Conservation (phyloP, 2,113 vertebrate genomes). For the Ceuthmochares aereus region DNA sequence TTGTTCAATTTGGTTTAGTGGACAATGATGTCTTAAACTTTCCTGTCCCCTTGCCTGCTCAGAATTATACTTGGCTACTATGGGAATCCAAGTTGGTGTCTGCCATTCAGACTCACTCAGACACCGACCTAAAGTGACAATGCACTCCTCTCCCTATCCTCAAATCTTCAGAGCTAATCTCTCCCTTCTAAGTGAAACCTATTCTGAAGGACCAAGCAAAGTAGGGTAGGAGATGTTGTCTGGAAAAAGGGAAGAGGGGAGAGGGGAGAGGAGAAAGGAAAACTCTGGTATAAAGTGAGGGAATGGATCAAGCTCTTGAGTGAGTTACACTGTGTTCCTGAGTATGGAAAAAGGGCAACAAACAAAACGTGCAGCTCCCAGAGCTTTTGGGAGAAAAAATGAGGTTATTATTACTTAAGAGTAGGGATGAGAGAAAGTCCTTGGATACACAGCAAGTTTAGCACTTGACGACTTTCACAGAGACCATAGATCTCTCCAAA, state of each 20-base stretch:
- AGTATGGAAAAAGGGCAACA: not conserved
- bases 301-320: not conserved
- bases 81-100: not conserved
- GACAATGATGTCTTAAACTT: not conserved
- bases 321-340: not conserved
- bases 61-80: not conserved
- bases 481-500: not conserved
- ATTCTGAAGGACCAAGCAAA: not conserved
- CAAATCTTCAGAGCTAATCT: not conserved
- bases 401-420: not conserved
- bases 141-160: too few species aligned
- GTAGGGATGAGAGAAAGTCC: not conserved
- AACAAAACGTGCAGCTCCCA: not conserved
- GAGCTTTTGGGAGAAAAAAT: not conserved
- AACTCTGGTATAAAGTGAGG: not conserved
- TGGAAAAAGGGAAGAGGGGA: not conserved
- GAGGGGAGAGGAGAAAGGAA: not conserved
- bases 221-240: not conserved
- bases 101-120: not conserved
- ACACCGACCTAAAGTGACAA: not conserved
- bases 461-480: not conserved
- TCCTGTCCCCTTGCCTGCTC: not conserved
- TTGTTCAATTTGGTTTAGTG: not conserved
- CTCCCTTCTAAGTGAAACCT: not conserved
- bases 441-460: not conserved